A percentile compares a stretch with the other conserved stretches of the same genome.
Evolutionary conservation across 2,888 invertebrate species (phyloP).

Genomic region (Anthoptus insignis): DNA sequence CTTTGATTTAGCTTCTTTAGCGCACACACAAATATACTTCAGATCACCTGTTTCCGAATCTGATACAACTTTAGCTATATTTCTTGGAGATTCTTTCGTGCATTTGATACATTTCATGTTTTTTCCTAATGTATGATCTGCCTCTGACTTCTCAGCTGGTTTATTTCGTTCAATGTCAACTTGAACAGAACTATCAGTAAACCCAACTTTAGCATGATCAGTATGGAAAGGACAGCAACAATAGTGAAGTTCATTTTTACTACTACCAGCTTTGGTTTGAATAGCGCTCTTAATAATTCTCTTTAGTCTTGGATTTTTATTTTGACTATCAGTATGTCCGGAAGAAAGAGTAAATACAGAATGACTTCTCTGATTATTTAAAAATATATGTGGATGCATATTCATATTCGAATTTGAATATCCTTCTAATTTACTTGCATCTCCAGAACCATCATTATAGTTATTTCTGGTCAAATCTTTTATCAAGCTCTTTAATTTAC

Average conservation of each 20-base stretch:
- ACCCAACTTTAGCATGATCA: constrained; percentile 56
- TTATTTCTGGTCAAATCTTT: constrained; percentile 80
- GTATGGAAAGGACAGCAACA: constrained; percentile 67
- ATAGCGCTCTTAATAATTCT: constrained; percentile 61
- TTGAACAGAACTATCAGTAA: constrained; percentile 72
- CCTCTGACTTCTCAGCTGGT: constrained; percentile 33
- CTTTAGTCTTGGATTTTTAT: constrained; percentile 61
- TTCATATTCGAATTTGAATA: constrained; percentile 61
- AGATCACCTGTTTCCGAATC: constrained; percentile 57
- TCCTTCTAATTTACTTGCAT: constrained; percentile 78
- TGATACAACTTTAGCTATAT: constrained; percentile 49
- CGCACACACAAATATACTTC: too few species aligned
- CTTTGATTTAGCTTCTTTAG: too few species aligned
- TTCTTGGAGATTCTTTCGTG: constrained; percentile 48
- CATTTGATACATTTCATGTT: constrained; percentile 44
- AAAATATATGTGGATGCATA: constrained; percentile 52
- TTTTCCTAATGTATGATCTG: constrained; percentile 25
- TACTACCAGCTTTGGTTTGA: constrained; percentile 56
- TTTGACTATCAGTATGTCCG: constrained; percentile 63
- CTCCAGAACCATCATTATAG: constrained; percentile 79
- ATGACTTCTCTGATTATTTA: constrained; percentile 71
- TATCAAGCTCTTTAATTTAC: constrained; percentile 70
- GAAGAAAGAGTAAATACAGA: constrained; percentile 81
- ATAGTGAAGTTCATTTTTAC: constrained; percentile 59
- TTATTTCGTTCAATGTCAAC: constrained; percentile 60